phyloP scores from a whole-genome alignment of 2,888 invertebrate species.

The Ormyrus labotus region DNA sequence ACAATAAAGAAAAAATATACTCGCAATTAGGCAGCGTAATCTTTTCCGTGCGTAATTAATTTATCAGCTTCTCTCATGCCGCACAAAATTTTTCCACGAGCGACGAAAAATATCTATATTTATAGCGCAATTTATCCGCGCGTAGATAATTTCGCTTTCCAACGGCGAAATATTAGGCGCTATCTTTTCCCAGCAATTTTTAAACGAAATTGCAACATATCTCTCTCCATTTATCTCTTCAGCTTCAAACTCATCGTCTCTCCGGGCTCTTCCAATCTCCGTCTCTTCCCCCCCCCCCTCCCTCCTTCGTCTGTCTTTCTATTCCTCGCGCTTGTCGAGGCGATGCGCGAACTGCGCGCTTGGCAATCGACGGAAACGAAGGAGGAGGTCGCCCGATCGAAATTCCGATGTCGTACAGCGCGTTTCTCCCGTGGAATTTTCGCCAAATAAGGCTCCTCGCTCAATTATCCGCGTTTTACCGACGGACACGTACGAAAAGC shows the following conservation, averaged over 20 bases:
- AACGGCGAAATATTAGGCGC: no score
- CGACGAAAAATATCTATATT: no score
- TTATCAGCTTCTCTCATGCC: no score
- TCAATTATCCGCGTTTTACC: conserved; percentile 49
- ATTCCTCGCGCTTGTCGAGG: conserved; percentile 24
- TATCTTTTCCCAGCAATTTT: not conserved
- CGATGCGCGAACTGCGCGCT: conserved; percentile 21
- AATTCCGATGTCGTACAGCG: conserved; percentile 43
- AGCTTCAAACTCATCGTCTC: not conserved
- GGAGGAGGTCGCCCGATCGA: conserved; percentile 48
- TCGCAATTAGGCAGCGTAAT: no score
- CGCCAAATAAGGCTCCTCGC: conserved; percentile 39
- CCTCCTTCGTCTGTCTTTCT: not conserved
- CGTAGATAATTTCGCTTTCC: no score
- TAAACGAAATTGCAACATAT: not conserved
- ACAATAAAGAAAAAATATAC: no score
- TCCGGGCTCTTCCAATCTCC: not conserved
- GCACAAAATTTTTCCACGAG: no score
- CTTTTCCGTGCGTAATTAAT: no score
- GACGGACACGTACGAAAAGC: not conserved
- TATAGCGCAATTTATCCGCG: no score
- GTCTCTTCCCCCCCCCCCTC: not conserved
- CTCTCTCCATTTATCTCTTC: not conserved
- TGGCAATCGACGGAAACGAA: conserved; percentile 49
- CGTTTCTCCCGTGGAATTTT: conserved; percentile 13